Evolutionary conservation across 2,797 vertebrate species (phyloP), one percentile per base, ranked within the genome.

Genomic region (Silurus lanzhouensis): DNA sequence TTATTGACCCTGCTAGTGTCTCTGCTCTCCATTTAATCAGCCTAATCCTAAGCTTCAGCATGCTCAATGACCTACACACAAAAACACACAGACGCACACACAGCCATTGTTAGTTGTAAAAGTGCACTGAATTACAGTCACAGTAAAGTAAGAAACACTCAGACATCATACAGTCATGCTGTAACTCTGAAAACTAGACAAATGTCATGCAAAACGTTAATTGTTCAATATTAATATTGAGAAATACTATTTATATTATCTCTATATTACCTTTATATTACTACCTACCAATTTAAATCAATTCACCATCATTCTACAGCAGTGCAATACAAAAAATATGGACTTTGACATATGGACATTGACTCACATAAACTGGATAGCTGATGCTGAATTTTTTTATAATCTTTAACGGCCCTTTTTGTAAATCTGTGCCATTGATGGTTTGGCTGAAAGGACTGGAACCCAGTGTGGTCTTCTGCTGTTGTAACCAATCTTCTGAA

Each of bases 21-120:
- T 93, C 92, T 89, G 88, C 90, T 92, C 91, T 92, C 92, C 92
- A 91, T 91, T 90, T 94, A 94, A 95, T 94, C 93, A 94, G 91
- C 85, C 55, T 72, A 48, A 83, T 67, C 52, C 58, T 79, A 77
- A 66, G n/a, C 84, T 75, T 83, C 76, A 71, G 83, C 78, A 85
- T 81, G 38, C 72, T 63, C 67, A 85, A 84, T 74, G 75, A 82
- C 84, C 25, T 17, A 52, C 75, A 75, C 83, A 52, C 67, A 81
- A 55, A 81, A 60, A 79, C 20, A 74, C 44, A 60, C 52, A 85
- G 76, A 85, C 64, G 66, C 25, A 38, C 71, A 52, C 22, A 77
- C 0, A 27, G 75, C 46, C 31, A 12, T 71, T 58, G 52, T 71
- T 79, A 48, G 61, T n/a, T 15, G 13, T 46, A 14, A 78, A 13